A percentile compares a stretch with the other conserved stretches of the same genome.
These are phyloP conservation scores for Thaumatotibia leucotreta DNA, from an alignment of 1,140 invertebrate genomes.

Conservation along the genomic window DNA sequence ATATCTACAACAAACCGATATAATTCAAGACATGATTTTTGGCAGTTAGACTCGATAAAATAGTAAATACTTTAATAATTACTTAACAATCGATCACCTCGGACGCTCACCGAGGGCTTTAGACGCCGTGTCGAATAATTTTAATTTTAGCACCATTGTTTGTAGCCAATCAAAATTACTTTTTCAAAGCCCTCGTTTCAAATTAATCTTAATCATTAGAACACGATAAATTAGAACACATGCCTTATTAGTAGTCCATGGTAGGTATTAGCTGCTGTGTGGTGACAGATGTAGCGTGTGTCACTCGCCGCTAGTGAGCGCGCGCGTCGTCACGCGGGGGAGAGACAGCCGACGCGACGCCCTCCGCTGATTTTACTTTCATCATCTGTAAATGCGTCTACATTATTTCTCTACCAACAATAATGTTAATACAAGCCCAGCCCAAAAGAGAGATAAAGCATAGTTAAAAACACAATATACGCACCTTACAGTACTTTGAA, in stretches of 20 bases:
- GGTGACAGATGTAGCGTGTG: background rate
- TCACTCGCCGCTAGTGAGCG: conserved; percentile 39
- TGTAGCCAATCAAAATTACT: conserved; percentile 9
- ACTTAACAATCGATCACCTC: conserved; percentile 1
- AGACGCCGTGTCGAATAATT: background rate
- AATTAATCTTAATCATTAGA: conserved; percentile 3
- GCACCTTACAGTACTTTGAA: background rate
- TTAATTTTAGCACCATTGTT: conserved; percentile 23
- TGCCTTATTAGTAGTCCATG: background rate
- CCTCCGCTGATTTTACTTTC: conserved; percentile 63
- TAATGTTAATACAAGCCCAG: background rate
- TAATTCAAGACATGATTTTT: conserved; percentile 41
- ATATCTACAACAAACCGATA: conserved; percentile 30
- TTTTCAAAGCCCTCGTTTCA: background rate
- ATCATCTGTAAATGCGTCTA: conserved; percentile 47
- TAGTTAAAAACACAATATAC: background rate
- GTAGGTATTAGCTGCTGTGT: background rate
- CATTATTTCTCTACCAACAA: background rate
- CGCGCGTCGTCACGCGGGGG: conserved; percentile 66
- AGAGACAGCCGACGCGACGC: conserved; percentile 70
- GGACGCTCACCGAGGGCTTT: background rate
- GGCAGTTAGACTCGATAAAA: conserved; percentile 39
- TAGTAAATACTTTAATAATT: background rate
- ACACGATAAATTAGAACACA: background rate
- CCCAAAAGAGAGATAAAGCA: background rate